phyloP scores from a whole-genome alignment of 1,140 invertebrate genomes.

The Hetaerina americana region DNA sequence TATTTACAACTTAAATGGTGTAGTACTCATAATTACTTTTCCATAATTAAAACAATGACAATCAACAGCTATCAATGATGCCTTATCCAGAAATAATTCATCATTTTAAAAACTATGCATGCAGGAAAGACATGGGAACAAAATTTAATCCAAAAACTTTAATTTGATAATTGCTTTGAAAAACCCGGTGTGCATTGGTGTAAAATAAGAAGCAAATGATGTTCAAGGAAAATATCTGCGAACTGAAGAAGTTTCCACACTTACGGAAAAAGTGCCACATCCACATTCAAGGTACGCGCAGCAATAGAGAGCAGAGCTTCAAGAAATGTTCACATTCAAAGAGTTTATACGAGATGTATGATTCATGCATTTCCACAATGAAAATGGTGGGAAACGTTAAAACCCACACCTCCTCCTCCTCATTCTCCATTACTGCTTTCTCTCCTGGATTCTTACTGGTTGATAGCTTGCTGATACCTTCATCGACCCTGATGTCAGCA shows the following conservation, averaged over 20 bases:
- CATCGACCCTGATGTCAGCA: background rate
- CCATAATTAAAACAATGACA: background rate
- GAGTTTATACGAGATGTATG: background rate
- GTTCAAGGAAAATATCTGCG: background rate
- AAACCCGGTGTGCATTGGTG: background rate
- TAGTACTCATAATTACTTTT: too few relatives aligned
- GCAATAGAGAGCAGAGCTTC: background rate
- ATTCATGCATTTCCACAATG: background rate
- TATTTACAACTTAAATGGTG: too few relatives aligned
- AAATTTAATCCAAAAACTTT: too few relatives aligned
- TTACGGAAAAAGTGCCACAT: background rate
- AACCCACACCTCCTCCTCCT: background rate
- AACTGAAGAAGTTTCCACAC: background rate
- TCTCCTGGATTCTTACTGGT: background rate
- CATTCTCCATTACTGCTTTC: background rate
- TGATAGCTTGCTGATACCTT: background rate
- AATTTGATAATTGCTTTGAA: background rate
- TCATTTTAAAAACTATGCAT: background rate
- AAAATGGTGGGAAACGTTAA: background rate
- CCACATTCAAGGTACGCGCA: background rate
- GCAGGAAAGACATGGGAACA: too few relatives aligned
- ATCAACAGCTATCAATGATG: background rate
- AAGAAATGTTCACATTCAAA: background rate
- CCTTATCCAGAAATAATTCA: background rate
- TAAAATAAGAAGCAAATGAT: background rate